Conservation (phyloP, 2,888 invertebrate species). For the Rotaria sp. region DNA sequence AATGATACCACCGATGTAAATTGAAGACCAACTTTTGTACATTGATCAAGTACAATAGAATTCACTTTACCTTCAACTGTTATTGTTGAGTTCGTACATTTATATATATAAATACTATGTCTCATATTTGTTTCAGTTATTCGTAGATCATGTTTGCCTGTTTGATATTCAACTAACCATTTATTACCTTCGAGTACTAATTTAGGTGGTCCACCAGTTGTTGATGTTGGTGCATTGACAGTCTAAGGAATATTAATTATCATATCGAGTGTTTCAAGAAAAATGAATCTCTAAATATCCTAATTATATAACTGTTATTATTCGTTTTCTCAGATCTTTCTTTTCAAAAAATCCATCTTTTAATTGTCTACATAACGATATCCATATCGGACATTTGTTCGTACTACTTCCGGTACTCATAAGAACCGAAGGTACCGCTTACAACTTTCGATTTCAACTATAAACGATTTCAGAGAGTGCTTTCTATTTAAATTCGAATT, state of each 20-base stretch:
- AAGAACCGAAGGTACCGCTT: no score
- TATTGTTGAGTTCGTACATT: slow-evolving; percentile 79
- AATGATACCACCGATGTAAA: slow-evolving; percentile 38
- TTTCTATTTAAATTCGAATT: no score
- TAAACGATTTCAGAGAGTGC: no score
- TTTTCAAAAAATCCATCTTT: no score
- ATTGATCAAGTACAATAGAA: slow-evolving; percentile 70
- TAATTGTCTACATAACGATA: no score
- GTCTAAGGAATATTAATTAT: not conserved
- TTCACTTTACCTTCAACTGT: slow-evolving; percentile 73
- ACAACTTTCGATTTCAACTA: no score
- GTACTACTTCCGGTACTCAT: no score
- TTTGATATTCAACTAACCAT: slow-evolving; percentile 91
- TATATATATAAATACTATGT: slow-evolving; percentile 91
- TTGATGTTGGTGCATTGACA: not conserved
- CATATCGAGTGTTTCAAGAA: no score
- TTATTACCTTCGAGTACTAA: slow-evolving; percentile 87
- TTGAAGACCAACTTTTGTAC: slow-evolving; percentile 30
- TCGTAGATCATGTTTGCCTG: slow-evolving; percentile 71
- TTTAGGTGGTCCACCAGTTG: slow-evolving; percentile 65
- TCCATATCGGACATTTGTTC: no score
- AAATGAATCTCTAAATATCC: no score
- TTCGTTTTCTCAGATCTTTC: no score
- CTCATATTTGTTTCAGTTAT: slow-evolving; percentile 88
- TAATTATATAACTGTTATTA: no score